Percentiles rank a stretch among this genome's conserved stretches.
Evolutionary conservation across 2,113 vertebrate species (phyloP).

Genomic region (Anthoscopus minutus): DNA sequence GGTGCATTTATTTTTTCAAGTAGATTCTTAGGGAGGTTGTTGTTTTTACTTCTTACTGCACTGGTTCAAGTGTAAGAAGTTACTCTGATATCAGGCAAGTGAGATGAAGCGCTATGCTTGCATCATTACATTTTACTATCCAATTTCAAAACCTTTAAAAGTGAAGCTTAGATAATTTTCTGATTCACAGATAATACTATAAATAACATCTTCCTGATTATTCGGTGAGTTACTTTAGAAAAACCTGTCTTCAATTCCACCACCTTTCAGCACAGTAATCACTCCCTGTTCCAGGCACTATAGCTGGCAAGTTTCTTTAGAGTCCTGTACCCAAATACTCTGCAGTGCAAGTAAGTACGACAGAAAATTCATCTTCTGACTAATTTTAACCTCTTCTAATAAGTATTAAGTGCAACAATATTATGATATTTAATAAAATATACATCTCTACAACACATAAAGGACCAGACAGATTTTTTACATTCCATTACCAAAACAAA

Average conservation of each 20-base stretch:
- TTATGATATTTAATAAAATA: not conserved
- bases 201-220: not conserved
- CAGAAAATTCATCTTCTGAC: not conserved
- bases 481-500: not conserved
- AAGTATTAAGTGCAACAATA: not conserved
- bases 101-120: not conserved
- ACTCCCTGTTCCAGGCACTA: not conserved
- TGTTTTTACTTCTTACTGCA: not conserved
- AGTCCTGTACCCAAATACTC: not conserved
- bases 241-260: not conserved
- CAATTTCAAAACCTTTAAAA: not conserved
- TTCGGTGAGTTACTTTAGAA: not conserved
- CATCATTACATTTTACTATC: not conserved
- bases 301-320: not conserved
- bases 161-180: not conserved
- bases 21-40: not conserved
- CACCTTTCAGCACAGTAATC: not conserved
- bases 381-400: not conserved
- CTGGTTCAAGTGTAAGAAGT: not conserved
- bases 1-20: not conserved
- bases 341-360: not conserved
- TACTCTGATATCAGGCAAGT: not conserved
- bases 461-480: not conserved
- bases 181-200: not conserved
- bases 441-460: not conserved